Conservation (phyloP, 2,113 vertebrate species). For the Chelonoidis abingdonii region DNA sequence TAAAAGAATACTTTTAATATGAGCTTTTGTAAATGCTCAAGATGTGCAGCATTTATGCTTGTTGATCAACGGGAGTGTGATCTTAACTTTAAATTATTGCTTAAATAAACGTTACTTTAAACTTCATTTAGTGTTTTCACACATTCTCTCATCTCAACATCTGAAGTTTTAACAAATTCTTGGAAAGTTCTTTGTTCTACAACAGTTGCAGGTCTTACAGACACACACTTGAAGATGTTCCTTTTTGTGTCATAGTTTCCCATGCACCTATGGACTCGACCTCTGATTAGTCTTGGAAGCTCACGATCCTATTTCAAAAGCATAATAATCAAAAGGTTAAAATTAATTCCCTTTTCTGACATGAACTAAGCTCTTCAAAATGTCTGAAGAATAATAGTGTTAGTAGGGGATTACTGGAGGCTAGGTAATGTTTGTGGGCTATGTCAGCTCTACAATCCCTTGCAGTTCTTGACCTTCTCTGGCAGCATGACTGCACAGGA, state of each 20-base stretch:
- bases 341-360: not conserved
- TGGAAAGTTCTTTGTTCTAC: slow-evolving; percentile 89
- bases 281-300: slow-evolving; percentile 93
- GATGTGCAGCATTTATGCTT: not conserved
- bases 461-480: not conserved
- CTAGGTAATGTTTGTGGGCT: not conserved
- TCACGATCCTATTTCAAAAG: slow-evolving; percentile 86
- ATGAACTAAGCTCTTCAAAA: not conserved
- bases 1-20: not conserved
- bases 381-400: not conserved
- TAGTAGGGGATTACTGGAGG: not conserved
- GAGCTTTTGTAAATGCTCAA: not conserved
- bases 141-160: slow-evolving; percentile 86
- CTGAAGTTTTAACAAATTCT: slow-evolving; percentile 84
- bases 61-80: not conserved
- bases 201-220: slow-evolving; percentile 86
- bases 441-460: not conserved
- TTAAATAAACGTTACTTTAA: slow-evolving; percentile 44
- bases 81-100: not conserved
- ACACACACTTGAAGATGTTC: slow-evolving; percentile 89
- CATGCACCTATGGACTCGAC: slow-evolving; percentile 91
- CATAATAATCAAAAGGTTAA: slow-evolving; percentile 6
- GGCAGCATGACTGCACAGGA: not conserved
- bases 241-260: slow-evolving; percentile 89
- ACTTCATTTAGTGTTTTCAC: slow-evolving; percentile 83